Evolutionary conservation across 2,113 vertebrate genomes (phyloP).

Genomic region (Caranx ignobilis): DNA sequence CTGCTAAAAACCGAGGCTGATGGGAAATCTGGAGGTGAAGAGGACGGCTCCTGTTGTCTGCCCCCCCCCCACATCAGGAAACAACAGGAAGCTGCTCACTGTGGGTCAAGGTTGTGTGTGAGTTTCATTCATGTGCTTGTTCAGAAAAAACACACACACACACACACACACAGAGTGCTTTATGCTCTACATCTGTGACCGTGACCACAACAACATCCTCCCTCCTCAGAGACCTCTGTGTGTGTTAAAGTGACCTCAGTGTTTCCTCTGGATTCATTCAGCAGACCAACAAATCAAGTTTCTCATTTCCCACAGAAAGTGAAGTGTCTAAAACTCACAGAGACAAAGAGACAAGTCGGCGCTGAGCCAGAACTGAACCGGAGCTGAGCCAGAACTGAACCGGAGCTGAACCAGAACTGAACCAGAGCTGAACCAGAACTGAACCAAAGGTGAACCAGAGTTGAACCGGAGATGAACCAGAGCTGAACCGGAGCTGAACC

Average conservation of each 20-base stretch:
- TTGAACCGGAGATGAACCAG: no score
- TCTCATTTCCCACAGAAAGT: not conserved
- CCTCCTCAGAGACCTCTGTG: conserved; percentile 10
- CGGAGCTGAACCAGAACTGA: no score
- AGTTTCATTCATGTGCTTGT: conserved; percentile 36
- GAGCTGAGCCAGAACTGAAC: not conserved
- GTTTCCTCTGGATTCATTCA: conserved; percentile 33
- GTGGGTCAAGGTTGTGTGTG: conserved; percentile 56
- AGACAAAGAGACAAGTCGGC: no score
- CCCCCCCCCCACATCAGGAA: conserved; percentile 44
- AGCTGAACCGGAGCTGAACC: not conserved
- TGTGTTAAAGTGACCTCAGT: conserved; percentile 15
- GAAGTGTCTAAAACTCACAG: no score
- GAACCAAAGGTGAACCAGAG: no score
- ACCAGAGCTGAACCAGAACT: not conserved
- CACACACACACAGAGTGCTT: not conserved
- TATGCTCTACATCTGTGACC: conserved; percentile 15
- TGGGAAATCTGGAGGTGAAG: conserved; percentile 53
- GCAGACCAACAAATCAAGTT: no score
- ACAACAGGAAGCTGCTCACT: conserved; percentile 60
- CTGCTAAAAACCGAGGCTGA: conserved; percentile 15
- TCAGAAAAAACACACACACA: not conserved
- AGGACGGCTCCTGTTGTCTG: conserved; percentile 21
- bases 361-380: not conserved
- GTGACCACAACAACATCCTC: conserved; percentile 27